These are phyloP conservation scores for Charadrius vociferus DNA, from an alignment of 2,113 vertebrate species.

Conservation along the genomic window DNA sequence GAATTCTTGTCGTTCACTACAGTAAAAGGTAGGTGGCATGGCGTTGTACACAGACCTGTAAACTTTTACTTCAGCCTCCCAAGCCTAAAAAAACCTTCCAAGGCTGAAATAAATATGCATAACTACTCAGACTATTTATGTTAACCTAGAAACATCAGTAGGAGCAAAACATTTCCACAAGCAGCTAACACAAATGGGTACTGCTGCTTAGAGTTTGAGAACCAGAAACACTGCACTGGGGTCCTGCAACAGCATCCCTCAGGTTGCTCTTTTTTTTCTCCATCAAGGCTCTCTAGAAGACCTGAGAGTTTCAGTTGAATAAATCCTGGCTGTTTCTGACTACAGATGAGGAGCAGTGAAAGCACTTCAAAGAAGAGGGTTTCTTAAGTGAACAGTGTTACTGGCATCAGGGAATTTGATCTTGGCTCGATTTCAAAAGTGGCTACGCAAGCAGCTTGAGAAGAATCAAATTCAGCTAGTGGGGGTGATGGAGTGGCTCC, in stretches of 20 bases:
- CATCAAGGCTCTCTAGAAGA: not conserved
- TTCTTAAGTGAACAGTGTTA: slow-evolving; percentile 19
- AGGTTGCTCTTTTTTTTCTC: not conserved
- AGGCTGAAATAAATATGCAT: not conserved
- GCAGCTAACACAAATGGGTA: not conserved
- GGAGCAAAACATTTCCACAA: not conserved
- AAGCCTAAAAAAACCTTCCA: not conserved
- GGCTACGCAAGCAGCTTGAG: not conserved
- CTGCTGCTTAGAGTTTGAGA: not conserved
- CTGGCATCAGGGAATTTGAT: slow-evolving; percentile 22
- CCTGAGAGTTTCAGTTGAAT: not conserved
- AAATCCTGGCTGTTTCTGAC: not conserved
- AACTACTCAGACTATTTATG: not conserved
- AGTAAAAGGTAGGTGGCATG: not conserved
- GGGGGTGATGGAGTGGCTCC: not conserved
- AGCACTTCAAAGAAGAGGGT: slow-evolving; percentile 4
- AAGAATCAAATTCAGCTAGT: not conserved
- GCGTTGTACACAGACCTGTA: not conserved
- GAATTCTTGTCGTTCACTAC: not conserved
- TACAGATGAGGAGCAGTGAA: not conserved
- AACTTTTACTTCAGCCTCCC: not conserved
- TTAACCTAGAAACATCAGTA: not conserved
- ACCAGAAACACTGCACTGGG: not conserved
- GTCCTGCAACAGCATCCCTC: not conserved
- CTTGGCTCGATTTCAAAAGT: not conserved